These are phyloP conservation scores for Diogma glabrata DNA, from an alignment of 2,888 invertebrate species.

Conservation along the genomic window DNA sequence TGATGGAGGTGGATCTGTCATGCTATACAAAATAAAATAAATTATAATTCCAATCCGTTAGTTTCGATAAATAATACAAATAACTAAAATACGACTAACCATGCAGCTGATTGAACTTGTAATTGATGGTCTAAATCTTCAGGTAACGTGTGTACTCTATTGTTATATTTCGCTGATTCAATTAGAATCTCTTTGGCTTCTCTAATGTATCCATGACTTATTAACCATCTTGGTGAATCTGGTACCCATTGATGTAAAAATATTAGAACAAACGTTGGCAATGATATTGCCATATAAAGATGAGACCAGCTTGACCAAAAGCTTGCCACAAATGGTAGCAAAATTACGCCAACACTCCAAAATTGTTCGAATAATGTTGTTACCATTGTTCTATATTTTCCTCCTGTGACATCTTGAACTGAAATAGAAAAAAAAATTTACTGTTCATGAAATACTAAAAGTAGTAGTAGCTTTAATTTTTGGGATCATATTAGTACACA, in stretches of 20 bases:
- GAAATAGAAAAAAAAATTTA: constrained; percentile 11
- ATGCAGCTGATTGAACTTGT: constrained; percentile 33
- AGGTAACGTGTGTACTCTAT: constrained; percentile 32
- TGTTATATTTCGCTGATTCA: constrained; percentile 34
- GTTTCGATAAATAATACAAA: too few relatives aligned
- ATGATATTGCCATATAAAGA: constrained; percentile 38
- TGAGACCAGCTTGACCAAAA: constrained; percentile 37
- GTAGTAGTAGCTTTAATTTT: too few relatives aligned
- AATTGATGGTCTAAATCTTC: constrained; percentile 35
- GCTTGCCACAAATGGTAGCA: constrained; percentile 36
- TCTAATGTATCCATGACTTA: constrained; percentile 33
- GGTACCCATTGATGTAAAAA: constrained; percentile 36
- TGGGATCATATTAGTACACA: background rate
- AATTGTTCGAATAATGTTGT: constrained; percentile 37
- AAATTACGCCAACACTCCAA: constrained; percentile 40
- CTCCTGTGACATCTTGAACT: constrained; percentile 38
- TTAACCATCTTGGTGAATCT: constrained; percentile 39
- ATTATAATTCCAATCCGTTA: too few relatives aligned
- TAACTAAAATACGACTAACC: background rate
- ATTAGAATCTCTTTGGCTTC: constrained; percentile 35
- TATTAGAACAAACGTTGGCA: constrained; percentile 36
- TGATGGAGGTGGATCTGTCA: constrained; percentile 32
- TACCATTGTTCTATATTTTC: constrained; percentile 33
- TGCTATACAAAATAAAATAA: constrained; percentile 16
- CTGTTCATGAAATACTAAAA: too few relatives aligned